Evolutionary conservation across 2,888 invertebrate genomes (phyloP).

Genomic region (Molanna angustata): DNA sequence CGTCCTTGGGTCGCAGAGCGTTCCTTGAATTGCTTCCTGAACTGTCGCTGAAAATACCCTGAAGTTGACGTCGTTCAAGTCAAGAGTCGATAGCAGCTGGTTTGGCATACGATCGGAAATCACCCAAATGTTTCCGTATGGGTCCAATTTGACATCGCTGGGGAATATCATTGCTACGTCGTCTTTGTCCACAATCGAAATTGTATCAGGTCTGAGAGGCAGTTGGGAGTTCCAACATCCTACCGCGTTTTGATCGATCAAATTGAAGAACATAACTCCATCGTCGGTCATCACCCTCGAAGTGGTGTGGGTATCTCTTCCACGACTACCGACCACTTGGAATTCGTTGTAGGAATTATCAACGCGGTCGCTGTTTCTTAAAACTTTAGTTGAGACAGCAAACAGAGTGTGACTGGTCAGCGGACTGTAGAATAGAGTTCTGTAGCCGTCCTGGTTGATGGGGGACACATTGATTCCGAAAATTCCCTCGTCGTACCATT

Average conservation of each 20-base stretch:
- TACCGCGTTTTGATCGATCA: constrained; percentile 78
- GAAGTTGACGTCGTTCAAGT: constrained; percentile 76
- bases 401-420: constrained; percentile 77
- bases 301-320: constrained; percentile 67
- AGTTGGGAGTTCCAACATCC: constrained; percentile 77
- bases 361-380: constrained; percentile 66
- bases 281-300: constrained; percentile 71
- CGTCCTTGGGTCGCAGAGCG: constrained; percentile 73
- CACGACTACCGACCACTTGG: constrained; percentile 62
- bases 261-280: constrained; percentile 72
- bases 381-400: constrained; percentile 70
- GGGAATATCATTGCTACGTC: constrained; percentile 76
- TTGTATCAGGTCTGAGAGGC: constrained; percentile 63
- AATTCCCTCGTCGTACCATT: constrained; percentile 80
- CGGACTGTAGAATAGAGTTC: constrained; percentile 75
- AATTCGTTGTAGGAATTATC: constrained; percentile 71
- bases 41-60: constrained; percentile 70
- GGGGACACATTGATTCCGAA: constrained; percentile 76
- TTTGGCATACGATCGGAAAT: constrained; percentile 81
- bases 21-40: constrained; percentile 64
- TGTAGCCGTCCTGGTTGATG: constrained; percentile 62
- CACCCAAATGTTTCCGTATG: constrained; percentile 71
- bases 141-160: constrained; percentile 74
- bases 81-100: constrained; percentile 65
- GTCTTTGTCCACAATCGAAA: constrained; percentile 70